Conservation (phyloP, 1,140 invertebrate species). For the Cotesia typhae region DNA sequence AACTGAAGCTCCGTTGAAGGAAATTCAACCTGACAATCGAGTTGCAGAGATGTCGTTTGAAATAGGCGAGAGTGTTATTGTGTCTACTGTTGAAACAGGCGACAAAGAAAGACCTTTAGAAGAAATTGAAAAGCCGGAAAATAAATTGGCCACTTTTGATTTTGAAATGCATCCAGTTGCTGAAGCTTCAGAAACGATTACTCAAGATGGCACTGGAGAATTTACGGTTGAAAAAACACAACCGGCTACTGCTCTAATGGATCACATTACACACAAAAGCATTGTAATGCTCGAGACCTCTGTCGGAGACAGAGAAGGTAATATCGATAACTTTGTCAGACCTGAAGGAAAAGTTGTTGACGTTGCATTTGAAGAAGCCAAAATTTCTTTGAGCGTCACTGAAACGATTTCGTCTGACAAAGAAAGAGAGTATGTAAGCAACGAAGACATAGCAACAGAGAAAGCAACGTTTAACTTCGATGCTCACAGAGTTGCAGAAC, state of each 20-base stretch:
- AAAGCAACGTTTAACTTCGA: conserved; percentile 56
- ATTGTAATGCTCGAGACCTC: conserved; percentile 61
- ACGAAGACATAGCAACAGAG: conserved; percentile 51
- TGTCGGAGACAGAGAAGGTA: conserved; percentile 53
- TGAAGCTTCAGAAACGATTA: conserved; percentile 58
- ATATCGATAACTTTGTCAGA: conserved; percentile 56
- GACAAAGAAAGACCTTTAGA: conserved; percentile 64
- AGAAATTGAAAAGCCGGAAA: conserved; percentile 51
- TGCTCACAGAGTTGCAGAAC: conserved; percentile 62
- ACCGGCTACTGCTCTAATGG: conserved; percentile 55
- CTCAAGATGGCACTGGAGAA: conserved; percentile 53
- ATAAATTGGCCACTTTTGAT: conserved; percentile 58
- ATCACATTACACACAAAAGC: conserved; percentile 61
- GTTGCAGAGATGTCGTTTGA: conserved; percentile 63
- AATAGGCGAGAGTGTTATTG: conserved; percentile 61
- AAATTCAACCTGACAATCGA: conserved; percentile 55
- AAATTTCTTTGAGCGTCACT: conserved; percentile 57
- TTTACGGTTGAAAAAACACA: conserved; percentile 48
- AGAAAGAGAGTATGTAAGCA: conserved; percentile 57
- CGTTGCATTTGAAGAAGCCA: conserved; percentile 58
- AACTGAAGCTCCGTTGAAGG: conserved; percentile 64
- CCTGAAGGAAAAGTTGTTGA: conserved; percentile 61
- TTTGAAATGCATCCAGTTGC: conserved; percentile 59
- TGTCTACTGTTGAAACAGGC: conserved; percentile 65
- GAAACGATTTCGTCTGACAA: conserved; percentile 63